Evolutionary conservation across 2,888 invertebrate genomes (phyloP), one percentile per base, ranked within the genome.

Genomic region (Drosophila parthenogenetica): DNA sequence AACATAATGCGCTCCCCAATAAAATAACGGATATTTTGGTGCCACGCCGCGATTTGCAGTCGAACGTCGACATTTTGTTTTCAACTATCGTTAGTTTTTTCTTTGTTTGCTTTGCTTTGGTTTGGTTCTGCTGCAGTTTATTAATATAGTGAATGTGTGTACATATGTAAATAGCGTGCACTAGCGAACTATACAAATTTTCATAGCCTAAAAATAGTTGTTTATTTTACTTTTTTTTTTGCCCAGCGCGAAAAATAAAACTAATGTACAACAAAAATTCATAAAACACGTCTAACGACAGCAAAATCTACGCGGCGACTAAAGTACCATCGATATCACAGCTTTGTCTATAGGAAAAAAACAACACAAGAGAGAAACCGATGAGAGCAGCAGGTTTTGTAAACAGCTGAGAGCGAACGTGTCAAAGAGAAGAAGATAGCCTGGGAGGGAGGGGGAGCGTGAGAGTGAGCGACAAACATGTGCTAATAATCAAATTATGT

Each of bases 1-100:
- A 82, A 57, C 89, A 90, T 11, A 92, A 73, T 14, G 91, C 89
- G 53, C 89, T 89, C 35, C 90, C 91, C 55, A 92, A 77, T 59
- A 92, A 73, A 19, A 91, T 85, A 43, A 92, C 92, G 5, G 92
- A 91, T 53, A 92, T 91, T 80, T 91, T 91, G 49, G 90, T 91
- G 70, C 90, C 90, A 61, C 90, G 87, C 59, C 86, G 84, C 29
- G 91, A 82, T 75, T 90, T 89, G 46, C 91, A 91, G 68, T 91
- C 91, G 25, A 90, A 77, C 25, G 83, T 80, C 46, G 81, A 79
- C 90, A 85, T 90, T 64, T 39, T 61, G 16, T 42, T 45, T 62
- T 25, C 29, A 45, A 43, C 43, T 50, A 14, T 8, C 22, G 22
- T 22, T 22, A 22, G 5, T 29, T 29, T 25, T 29, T 29, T 8